Percentiles rank a stretch among this genome's conserved stretches.
phyloP scores from a whole-genome alignment of 2,113 vertebrate species.

The Oceanodroma tethys region DNA sequence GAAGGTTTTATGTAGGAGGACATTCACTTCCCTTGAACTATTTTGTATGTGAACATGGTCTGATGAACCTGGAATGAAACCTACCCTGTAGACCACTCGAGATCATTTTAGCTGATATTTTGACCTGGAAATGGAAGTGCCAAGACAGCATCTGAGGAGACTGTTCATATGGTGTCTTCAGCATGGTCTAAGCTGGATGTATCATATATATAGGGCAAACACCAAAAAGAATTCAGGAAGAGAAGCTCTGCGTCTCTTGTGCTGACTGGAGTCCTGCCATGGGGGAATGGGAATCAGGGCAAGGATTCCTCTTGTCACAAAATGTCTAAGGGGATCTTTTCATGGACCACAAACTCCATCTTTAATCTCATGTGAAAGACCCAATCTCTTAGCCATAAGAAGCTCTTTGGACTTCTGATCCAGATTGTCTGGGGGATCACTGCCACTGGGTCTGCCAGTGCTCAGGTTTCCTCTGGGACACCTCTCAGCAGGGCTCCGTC shows the following conservation, averaged over 20 bases:
- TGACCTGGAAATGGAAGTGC: not conserved
- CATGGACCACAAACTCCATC: not conserved
- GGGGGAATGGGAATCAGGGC: not conserved
- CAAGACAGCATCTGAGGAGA: not conserved
- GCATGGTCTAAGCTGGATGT: not conserved
- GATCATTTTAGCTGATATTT: not conserved
- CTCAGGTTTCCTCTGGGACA: not conserved
- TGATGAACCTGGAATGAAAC: not conserved
- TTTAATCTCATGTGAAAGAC: not conserved
- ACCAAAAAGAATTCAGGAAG: not conserved
- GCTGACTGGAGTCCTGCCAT: not conserved
- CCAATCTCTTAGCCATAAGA: no score
- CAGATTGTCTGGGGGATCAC: not conserved
- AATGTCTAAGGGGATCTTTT: not conserved
- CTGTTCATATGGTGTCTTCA: not conserved
- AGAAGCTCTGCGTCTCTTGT: not conserved
- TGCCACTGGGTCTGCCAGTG: rapidly evolving
- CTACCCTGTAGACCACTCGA: not conserved
- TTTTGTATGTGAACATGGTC: not conserved
- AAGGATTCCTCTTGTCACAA: not conserved
- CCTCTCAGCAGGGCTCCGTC: not conserved
- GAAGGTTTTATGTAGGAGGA: not conserved
- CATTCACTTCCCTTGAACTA: not conserved
- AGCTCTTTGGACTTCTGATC: not conserved
- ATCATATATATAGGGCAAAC: not conserved